Evolutionary conservation across 2,113 vertebrate species (phyloP).

Genomic region (Peromyscus californicus): DNA sequence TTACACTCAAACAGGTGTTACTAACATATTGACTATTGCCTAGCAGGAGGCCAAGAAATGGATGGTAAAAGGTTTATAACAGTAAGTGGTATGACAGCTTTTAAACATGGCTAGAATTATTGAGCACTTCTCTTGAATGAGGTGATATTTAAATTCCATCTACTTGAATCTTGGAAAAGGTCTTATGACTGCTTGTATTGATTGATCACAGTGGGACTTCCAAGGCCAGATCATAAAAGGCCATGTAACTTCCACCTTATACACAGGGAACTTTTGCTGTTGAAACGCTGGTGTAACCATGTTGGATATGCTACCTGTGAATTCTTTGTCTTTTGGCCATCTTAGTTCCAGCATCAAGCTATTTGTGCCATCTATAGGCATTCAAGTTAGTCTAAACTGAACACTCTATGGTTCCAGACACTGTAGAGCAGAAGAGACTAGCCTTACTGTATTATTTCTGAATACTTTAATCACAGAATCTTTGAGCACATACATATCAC

Average conservation of each 20-base stretch:
- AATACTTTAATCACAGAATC: not conserved
- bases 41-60: conserved; percentile 7
- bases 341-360: not conserved
- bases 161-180: conserved; percentile 27
- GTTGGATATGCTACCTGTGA: not conserved
- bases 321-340: not conserved
- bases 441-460: not conserved
- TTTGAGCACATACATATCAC: not conserved
- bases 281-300: not conserved
- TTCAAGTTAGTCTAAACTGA: conserved; percentile 2
- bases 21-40: conserved; percentile 16
- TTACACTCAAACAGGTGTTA: not conserved
- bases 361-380: not conserved
- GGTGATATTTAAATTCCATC: not conserved
- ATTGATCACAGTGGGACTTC: conserved; percentile 4
- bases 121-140: not conserved
- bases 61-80: not conserved
- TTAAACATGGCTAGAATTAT: conserved; percentile 30
- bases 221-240: conserved; percentile 15
- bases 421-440: not conserved
- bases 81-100: not conserved
- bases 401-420: not conserved
- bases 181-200: not conserved
- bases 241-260: not conserved
- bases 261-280: not conserved